Conservation (phyloP, 2,113 vertebrate genomes). For the Malurus melanocephalus region DNA sequence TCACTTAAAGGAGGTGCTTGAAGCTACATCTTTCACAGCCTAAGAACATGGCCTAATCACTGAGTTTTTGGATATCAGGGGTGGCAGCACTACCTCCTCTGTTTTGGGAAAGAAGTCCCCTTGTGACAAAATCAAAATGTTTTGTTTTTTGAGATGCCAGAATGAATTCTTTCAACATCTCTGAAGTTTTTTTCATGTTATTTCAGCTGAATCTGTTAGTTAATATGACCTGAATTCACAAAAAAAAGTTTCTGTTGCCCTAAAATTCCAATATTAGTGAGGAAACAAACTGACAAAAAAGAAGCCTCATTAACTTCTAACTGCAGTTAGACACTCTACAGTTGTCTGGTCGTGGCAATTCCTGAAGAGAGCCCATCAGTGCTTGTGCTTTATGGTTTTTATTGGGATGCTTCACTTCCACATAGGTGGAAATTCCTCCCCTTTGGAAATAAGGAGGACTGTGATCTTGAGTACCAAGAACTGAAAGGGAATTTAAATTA, state of each 20-base stretch:
- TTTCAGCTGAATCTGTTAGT: constrained; percentile 45
- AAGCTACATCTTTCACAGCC: constrained; percentile 39
- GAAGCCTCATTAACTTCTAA: background rate
- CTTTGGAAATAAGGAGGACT: background rate
- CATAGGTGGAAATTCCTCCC: background rate
- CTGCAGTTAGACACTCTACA: background rate
- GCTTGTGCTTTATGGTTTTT: background rate
- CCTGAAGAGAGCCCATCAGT: background rate
- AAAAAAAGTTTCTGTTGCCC: constrained; percentile 29
- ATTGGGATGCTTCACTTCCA: background rate
- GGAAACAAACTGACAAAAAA: background rate
- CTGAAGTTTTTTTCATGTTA: constrained; percentile 66
- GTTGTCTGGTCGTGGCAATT: background rate
- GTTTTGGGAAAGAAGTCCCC: constrained; percentile 57
- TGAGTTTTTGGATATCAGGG: constrained; percentile 35
- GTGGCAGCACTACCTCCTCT: constrained; percentile 63
- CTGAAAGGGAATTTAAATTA: background rate
- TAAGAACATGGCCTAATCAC: constrained; percentile 47
- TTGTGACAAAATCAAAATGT: constrained; percentile 62
- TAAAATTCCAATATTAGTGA: constrained; percentile 21
- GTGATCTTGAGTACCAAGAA: background rate
- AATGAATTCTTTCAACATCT: constrained; percentile 57
- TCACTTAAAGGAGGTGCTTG: constrained; percentile 38
- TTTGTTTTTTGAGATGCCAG: constrained; percentile 55
- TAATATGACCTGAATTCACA: constrained; percentile 59